These are phyloP conservation scores for Buphagus erythrorhynchus DNA, from an alignment of 2,797 vertebrate genomes.

Conservation along the genomic window DNA sequence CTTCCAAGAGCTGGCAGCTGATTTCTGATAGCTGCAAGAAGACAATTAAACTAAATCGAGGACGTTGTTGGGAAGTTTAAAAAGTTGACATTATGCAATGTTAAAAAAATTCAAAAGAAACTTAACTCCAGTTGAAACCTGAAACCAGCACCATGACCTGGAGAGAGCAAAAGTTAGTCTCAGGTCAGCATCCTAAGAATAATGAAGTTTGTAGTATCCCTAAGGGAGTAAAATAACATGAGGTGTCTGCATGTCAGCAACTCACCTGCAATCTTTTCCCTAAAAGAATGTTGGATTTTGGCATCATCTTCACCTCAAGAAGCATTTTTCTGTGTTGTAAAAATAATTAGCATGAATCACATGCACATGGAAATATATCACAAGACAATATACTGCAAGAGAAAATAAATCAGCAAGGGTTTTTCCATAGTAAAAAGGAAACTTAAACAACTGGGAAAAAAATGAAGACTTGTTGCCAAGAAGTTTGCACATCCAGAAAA, in stretches of 20 bases:
- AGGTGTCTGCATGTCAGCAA: not conserved
- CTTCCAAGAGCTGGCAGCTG: constrained; percentile 9
- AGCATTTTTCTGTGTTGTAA: not conserved
- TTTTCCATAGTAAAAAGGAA: not conserved
- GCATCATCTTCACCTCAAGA: not conserved
- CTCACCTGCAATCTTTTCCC: not conserved
- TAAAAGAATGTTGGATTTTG: not conserved
- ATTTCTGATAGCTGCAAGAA: constrained; percentile 33
- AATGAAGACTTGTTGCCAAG: not conserved
- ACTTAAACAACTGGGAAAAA: not conserved
- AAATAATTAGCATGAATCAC: not conserved
- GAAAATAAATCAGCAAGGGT: not conserved
- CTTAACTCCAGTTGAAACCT: not conserved
- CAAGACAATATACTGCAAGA: not conserved
- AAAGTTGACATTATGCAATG: constrained; percentile 9
- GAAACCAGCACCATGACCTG: not conserved
- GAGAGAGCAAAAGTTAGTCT: not conserved
- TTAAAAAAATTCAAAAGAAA: constrained; percentile 1
- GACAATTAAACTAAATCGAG: constrained; percentile 58
- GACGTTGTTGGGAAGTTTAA: constrained; percentile 7
- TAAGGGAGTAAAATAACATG: not conserved
- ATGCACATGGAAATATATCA: not conserved
- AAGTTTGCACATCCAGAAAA: not conserved
- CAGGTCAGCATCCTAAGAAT: not conserved
- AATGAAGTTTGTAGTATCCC: not conserved